These are phyloP conservation scores for Brachyhypopomus occidentalis DNA, from an alignment of 2,113 vertebrate genomes.

Conservation along the genomic window DNA sequence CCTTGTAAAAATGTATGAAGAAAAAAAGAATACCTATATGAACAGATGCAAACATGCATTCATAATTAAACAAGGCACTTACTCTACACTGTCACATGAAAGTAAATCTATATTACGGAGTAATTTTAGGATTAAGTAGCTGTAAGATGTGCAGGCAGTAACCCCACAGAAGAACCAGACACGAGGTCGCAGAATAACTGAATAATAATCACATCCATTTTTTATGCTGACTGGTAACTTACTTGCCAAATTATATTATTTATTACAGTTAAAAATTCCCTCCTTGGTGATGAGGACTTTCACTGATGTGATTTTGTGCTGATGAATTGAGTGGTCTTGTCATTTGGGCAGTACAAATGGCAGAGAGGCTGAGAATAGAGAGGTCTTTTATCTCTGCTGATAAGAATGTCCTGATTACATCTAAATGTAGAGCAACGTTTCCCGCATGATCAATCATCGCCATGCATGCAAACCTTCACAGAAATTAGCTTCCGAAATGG, in stretches of 20 bases:
- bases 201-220: constrained; percentile 51
- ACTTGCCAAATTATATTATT: constrained; percentile 59
- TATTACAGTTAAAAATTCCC: constrained; percentile 61
- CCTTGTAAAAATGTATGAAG: no score
- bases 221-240: constrained; percentile 47
- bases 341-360: constrained; percentile 73
- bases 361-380: constrained; percentile 75
- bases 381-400: constrained; percentile 77
- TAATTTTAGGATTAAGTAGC: background rate
- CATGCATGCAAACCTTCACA: constrained; percentile 54
- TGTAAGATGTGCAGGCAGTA: constrained; percentile 17
- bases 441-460: constrained; percentile 75
- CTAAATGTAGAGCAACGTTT: constrained; percentile 80
- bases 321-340: constrained; percentile 74
- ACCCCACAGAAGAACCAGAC: constrained; percentile 55
- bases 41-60: no score
- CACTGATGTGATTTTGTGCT: constrained; percentile 54
- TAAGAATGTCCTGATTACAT: constrained; percentile 79
- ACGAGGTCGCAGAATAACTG: constrained; percentile 58
- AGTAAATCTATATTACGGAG: background rate
- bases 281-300: constrained; percentile 42
- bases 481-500: constrained; percentile 69
- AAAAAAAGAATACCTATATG: no score
- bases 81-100: background rate
- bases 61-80: background rate